phyloP scores from a whole-genome alignment of 2,113 vertebrate species.

The Carassius auratus region DNA sequence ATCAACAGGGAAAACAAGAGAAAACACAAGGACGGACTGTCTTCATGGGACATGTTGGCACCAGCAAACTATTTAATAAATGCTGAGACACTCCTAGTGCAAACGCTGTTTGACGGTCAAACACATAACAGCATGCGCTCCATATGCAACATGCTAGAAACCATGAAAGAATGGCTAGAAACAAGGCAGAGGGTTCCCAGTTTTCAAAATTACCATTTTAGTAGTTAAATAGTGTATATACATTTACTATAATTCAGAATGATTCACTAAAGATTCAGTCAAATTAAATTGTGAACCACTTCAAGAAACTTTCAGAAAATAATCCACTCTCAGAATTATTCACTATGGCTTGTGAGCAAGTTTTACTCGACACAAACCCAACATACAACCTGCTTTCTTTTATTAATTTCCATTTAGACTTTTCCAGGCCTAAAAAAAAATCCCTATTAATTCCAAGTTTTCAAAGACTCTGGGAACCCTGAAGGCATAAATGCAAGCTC shows the following conservation, averaged over 20 bases:
- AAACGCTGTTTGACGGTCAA: not conserved
- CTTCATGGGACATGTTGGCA: conserved; percentile 7
- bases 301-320: not conserved
- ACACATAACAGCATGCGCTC: not conserved
- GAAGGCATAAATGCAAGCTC: conserved; percentile 41
- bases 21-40: not conserved
- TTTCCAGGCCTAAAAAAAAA: not conserved
- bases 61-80: conserved; percentile 23
- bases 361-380: not conserved
- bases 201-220: not conserved
- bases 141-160: not conserved
- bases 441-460: not conserved
- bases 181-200: not conserved
- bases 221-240: not conserved
- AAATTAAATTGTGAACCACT: not conserved
- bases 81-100: conserved; percentile 24
- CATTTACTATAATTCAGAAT: not conserved
- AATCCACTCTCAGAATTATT: not conserved
- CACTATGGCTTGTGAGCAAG: not conserved
- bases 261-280: not conserved
- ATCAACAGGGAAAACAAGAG: not conserved
- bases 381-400: not conserved
- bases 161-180: not conserved
- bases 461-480: not conserved
- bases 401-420: not conserved